Evolutionary conservation across 2,797 vertebrate species (phyloP), one percentile per base, ranked within the genome.

Genomic region (Hydrophis major): DNA sequence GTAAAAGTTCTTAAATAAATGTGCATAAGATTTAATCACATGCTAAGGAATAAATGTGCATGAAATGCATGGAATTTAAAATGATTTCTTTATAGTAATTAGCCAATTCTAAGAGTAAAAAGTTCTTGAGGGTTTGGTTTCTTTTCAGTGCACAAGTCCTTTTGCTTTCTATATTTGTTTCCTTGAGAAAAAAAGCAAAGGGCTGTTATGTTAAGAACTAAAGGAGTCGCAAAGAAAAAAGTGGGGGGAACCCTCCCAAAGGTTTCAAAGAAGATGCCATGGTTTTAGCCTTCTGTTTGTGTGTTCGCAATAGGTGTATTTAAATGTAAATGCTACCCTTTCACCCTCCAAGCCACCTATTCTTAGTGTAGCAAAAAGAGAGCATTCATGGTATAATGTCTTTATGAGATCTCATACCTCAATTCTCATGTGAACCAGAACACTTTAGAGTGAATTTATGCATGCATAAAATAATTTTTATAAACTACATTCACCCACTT

Each of bases 271-370:
- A 94, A 74, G 88, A 94, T 94, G 94, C 93, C 94, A 86, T 96
- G 95, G 94, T 96, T 96, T 96, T 96, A 97, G 96, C 94, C 95
- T 95, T 95, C 96, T 96, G 96, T 96, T 96, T 96, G 95, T 96
- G 92, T 88, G 89, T 95, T 96, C 95, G 97, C 96, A 97, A 97
- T 96, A 97, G 95, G 96, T 95, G 96, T 95, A 97, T 97, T 97
- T 97, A 97, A 96, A 97, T 97, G 97, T 97, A 97, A 97, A 97
- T 97, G 95, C 66, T 96, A 96, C 92, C 96, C 96, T 97, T 97
- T 97, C 96, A 97, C 96, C 97, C 97, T 12, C 94, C 94, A 94
- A 97, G 96, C 96, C 96, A 96, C 96, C 96, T 96, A 97, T 97
- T 97, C 96, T 97, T 96, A 93, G 95, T 94, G 93, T 86, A 97